Evolutionary conservation across 1,140 invertebrate genomes (phyloP).

Genomic region (Condylostylus longicornis): DNA sequence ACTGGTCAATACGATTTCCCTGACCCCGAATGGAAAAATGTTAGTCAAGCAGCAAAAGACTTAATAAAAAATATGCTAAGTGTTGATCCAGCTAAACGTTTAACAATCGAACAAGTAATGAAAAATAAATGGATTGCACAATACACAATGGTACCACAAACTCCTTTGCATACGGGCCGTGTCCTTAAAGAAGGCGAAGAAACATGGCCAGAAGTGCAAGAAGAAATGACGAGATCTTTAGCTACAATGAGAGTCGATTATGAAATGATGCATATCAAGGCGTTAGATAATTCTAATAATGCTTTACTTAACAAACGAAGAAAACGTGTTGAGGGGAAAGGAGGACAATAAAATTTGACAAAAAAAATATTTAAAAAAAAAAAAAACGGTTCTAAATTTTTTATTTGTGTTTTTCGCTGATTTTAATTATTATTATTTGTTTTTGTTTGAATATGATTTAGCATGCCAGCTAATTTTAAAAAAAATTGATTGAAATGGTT

Average conservation of each 20-base stretch:
- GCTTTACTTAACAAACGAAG: constrained; percentile 74
- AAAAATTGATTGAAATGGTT: no score
- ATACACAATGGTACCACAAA: constrained; percentile 80
- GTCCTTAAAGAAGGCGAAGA: constrained; percentile 81
- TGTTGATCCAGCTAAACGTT: constrained; percentile 77
- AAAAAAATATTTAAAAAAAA: no score
- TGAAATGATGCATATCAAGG: constrained; percentile 77
- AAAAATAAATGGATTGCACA: constrained; percentile 80
- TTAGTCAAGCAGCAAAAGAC: constrained; percentile 88
- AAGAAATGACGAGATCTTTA: constrained; percentile 93
- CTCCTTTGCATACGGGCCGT: constrained; percentile 76
- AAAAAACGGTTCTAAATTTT: no score
- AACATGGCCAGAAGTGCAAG: constrained; percentile 91
- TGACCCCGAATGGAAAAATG: constrained; percentile 87
- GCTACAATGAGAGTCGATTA: constrained; percentile 95
- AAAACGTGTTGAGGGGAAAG: constrained; percentile 38
- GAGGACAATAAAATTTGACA: constrained; percentile 4
- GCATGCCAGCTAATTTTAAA: no score
- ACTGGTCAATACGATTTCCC: constrained; percentile 95
- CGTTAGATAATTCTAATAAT: constrained; percentile 81
- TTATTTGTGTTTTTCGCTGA: no score
- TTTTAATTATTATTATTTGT: no score
- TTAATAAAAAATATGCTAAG: constrained; percentile 85
- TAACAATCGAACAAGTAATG: constrained; percentile 84
- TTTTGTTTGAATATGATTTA: no score